Base-by-base conservation (phyloP, 2,888 invertebrate genomes). In the Aradus depressus region DNA sequence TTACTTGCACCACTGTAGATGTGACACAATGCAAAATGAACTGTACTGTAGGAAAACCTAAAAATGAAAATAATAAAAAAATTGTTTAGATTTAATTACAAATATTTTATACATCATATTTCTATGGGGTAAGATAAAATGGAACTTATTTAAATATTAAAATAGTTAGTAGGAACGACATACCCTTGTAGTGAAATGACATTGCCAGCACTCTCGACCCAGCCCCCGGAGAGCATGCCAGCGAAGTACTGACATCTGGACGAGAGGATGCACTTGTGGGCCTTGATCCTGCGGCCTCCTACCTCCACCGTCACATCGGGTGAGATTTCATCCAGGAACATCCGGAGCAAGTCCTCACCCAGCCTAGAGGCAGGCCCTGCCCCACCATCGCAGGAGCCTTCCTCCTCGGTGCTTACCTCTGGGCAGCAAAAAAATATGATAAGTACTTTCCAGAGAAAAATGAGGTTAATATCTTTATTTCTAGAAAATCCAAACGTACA, bases 221-320 rank as follows among this genome's bases (percentile, higher is more conserved):
- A 88, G 52, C 84, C 82, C 1, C 90, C 91, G 59, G 87, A 87
- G 23, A 93, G 68, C 69, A 92, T 82, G 16, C 87, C 90, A 6
- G 90, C 89, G 68, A 95, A 95, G 67, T 92, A 93, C 65, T 87
- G 88, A 65, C 92, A 93, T 49, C 93, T 75, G 12, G 91, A 90
- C 45, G 89, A 84, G 55, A 95, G 70, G 62, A 95, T 88, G 66
- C 92, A 92, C 68, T 89, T 89, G 66, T 92, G 92, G 1, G 92
- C 92, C 64, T 82, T 82, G 44, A 93, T 81, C 44, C 84, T 76
- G 44, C 83, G 76, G 1, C 87, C 89, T 35, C 81, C 81, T 10
- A 89, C 88, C 65, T 89, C 86, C 8, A 89, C 80, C 4, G 81
- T 77, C 38, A 90, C 88, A 65, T 92, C 92, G 0, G 91, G 83